Evolutionary conservation across 1,140 invertebrate genomes (phyloP).

Genomic region (Pectinophora gossypiella): DNA sequence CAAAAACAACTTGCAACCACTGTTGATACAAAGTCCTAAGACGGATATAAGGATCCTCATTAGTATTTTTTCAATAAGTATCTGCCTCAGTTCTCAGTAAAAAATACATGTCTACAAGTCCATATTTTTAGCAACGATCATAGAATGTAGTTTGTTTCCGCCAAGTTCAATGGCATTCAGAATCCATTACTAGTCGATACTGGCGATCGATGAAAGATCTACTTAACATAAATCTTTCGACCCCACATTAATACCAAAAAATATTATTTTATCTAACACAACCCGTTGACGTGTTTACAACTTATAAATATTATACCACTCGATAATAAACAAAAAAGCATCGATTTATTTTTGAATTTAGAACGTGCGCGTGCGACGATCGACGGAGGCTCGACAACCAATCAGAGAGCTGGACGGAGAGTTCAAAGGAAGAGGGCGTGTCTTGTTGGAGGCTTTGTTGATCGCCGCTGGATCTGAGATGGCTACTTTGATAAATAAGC

Average conservation of each 20-base stretch:
- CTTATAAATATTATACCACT: neutral
- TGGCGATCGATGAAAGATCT: constrained; percentile 8
- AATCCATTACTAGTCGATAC: neutral
- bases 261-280: constrained; percentile 17
- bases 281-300: constrained; percentile 12
- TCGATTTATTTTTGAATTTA: constrained; percentile 5
- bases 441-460: neutral
- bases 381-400: neutral
- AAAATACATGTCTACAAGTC: neutral
- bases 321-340: neutral
- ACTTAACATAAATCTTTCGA: constrained; percentile 13
- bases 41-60: too few relatives aligned
- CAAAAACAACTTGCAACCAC: too few relatives aligned
- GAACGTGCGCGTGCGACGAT: constrained; percentile 9
- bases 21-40: too few relatives aligned
- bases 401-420: constrained; percentile 1
- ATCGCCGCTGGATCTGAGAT: neutral
- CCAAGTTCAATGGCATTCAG: neutral
- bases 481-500: neutral
- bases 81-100: too few relatives aligned
- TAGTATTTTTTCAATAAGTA: too few relatives aligned
- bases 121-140: neutral
- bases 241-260: constrained; percentile 2
- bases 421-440: neutral
- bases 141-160: neutral